Conservation (phyloP, 2,888 invertebrate species). For the Meiosimyza platycephala region DNA sequence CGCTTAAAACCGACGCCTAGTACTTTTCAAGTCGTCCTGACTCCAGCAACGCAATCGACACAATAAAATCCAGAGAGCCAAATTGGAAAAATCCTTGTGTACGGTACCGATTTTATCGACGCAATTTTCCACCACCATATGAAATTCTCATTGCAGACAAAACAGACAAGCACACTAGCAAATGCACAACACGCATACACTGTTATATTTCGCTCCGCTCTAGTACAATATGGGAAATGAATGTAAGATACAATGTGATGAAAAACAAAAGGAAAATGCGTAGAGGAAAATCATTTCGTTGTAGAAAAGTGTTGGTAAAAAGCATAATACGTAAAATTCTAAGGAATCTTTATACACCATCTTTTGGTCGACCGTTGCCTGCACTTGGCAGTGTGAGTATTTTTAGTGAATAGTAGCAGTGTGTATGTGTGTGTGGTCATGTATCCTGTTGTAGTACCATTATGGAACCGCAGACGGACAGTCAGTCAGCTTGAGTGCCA, state of each 20-base stretch:
- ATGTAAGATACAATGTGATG: neutral
- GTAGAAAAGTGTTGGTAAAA: constrained; percentile 5
- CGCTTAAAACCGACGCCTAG: constrained; percentile 41
- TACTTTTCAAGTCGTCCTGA: constrained; percentile 60
- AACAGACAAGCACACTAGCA: neutral
- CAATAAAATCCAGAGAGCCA: constrained; percentile 54
- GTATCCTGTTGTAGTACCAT: constrained; percentile 44
- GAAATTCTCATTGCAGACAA: constrained; percentile 6
- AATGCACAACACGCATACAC: neutral
- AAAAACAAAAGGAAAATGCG: constrained; percentile 7
- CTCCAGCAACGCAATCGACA: constrained; percentile 67
- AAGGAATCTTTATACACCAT: constrained; percentile 10
- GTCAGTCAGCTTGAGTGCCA: neutral
- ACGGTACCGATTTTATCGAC: constrained; percentile 18
- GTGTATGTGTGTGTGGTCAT: constrained; percentile 22
- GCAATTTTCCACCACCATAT: constrained; percentile 46
- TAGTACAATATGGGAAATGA: constrained; percentile 14
- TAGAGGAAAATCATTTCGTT: constrained; percentile 16
- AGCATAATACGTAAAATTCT: constrained; percentile 4
- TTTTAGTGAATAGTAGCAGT: neutral
- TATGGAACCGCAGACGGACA: constrained; percentile 42
- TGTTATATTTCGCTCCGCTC: neutral
- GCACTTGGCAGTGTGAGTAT: constrained; percentile 23
- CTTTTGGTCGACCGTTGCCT: neutral
- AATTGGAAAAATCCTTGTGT: constrained; percentile 59